These are phyloP conservation scores for Thecocarcelia acutangulata DNA, from an alignment of 2,888 invertebrate species.

Conservation along the genomic window DNA sequence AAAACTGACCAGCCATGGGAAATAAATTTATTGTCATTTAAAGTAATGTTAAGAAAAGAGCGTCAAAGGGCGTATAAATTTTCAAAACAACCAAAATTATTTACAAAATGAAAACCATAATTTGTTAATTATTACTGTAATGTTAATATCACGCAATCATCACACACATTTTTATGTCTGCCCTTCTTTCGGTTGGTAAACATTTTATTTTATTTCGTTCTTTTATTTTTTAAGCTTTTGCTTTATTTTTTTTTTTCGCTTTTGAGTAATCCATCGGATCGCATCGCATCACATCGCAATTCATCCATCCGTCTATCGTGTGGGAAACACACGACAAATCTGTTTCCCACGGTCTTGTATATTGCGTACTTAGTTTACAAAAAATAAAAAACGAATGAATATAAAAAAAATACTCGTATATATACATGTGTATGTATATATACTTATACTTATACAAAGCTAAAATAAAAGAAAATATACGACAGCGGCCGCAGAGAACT, in stretches of 20 bases:
- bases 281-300: constrained; percentile 78
- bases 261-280: constrained; percentile 72
- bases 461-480: constrained; percentile 71
- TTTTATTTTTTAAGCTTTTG: constrained; percentile 49
- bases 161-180: constrained; percentile 61
- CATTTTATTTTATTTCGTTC: constrained; percentile 41
- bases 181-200: constrained; percentile 59
- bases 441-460: constrained; percentile 62
- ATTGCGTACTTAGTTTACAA: constrained; percentile 70
- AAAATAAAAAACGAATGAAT: constrained; percentile 60
- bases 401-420: constrained; percentile 62
- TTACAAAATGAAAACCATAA: constrained; percentile 42
- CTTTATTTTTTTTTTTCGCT: constrained; percentile 23
- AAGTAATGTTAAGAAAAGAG: constrained; percentile 14
- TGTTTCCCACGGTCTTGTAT: constrained; percentile 82
- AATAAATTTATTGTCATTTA: constrained; percentile 30
- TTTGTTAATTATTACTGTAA: constrained; percentile 58
- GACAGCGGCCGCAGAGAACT: constrained; percentile 75
- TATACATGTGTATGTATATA: constrained; percentile 49
- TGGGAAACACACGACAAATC: constrained; percentile 82
- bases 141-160: constrained; percentile 60
- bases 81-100: constrained; percentile 34
- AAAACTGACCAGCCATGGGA: constrained; percentile 4
- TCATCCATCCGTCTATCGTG: constrained; percentile 81
- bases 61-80: constrained; percentile 30